Percentiles rank a stretch among this genome's conserved stretches.
Conservation (phyloP, 92 coral and sea anemone genomes). For the Meandrina meandrites region DNA sequence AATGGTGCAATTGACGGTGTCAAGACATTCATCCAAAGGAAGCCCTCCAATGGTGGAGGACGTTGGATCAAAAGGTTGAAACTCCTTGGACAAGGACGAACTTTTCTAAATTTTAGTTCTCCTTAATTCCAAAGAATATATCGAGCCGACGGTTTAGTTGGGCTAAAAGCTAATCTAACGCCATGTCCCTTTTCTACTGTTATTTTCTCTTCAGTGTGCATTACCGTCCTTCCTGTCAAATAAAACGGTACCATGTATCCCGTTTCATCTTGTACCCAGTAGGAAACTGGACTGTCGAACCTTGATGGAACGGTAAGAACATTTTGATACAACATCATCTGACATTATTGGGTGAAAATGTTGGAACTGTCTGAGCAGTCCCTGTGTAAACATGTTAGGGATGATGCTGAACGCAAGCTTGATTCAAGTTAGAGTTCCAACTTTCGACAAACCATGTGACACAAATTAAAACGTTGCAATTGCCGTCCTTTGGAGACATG, state of each 20-base stretch:
- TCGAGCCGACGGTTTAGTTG: too few relatives aligned
- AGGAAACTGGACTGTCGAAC: background rate
- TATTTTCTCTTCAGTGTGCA: background rate
- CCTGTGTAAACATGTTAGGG: background rate
- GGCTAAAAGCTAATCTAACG: too few relatives aligned
- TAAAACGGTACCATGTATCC: background rate
- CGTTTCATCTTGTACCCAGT: background rate
- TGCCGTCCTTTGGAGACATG: background rate
- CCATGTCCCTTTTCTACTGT: too few relatives aligned
- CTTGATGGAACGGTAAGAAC: background rate
- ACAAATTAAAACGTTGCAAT: background rate
- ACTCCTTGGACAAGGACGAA: too few relatives aligned
- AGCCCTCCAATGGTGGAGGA: background rate
- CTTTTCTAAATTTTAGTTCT: too few relatives aligned
- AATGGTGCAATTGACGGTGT: background rate
- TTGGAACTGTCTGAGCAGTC: background rate
- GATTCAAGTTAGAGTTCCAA: too few relatives aligned
- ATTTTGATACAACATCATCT: background rate
- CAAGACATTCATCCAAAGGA: background rate
- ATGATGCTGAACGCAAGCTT: too few relatives aligned
- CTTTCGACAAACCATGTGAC: too few relatives aligned
- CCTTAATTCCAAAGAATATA: too few relatives aligned
- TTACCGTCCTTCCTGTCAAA: background rate
- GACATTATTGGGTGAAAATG: background rate
- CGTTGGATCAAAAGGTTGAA: background rate